These are phyloP conservation scores for Lophotriccus pileatus DNA, from an alignment of 2,797 vertebrate species.

Conservation along the genomic window DNA sequence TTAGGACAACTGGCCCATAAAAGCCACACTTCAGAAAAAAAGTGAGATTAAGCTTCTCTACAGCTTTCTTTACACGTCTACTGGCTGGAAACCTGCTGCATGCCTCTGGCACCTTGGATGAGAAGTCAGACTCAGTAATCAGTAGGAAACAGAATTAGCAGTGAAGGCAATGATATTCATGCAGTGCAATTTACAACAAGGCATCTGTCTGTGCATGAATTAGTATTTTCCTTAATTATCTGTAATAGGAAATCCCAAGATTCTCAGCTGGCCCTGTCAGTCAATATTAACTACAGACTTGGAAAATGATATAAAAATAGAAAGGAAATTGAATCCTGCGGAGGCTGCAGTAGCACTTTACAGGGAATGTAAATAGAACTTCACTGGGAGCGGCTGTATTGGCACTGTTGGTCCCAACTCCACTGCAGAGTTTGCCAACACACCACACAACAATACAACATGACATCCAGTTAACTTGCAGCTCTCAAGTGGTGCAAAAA, in stretches of 20 bases:
- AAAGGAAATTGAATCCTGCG: constrained; percentile 34
- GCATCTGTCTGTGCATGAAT: constrained; percentile 41
- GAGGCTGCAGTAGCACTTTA: neutral
- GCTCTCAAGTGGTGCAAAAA: neutral
- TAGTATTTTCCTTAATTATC: constrained; percentile 62
- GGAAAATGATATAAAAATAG: constrained; percentile 54
- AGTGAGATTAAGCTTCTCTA: neutral
- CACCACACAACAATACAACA: neutral
- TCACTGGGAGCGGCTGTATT: neutral
- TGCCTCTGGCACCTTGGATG: neutral
- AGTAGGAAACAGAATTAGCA: constrained; percentile 13
- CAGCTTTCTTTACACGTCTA: neutral
- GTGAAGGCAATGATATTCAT: constrained; percentile 21
- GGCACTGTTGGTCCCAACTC: neutral
- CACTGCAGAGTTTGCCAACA: neutral
- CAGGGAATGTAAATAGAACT: constrained; percentile 7
- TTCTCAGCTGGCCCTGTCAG: constrained; percentile 41
- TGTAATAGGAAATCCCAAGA: constrained; percentile 60
- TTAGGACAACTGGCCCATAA: neutral
- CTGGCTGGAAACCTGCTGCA: neutral
- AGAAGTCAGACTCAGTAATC: constrained; percentile 1
- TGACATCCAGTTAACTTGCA: neutral
- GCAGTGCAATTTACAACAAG: constrained; percentile 33
- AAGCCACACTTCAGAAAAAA: neutral
- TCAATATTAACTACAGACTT: constrained; percentile 55